phyloP scores from a whole-genome alignment of 1,140 invertebrate species.

The Microplitis mediator region DNA sequence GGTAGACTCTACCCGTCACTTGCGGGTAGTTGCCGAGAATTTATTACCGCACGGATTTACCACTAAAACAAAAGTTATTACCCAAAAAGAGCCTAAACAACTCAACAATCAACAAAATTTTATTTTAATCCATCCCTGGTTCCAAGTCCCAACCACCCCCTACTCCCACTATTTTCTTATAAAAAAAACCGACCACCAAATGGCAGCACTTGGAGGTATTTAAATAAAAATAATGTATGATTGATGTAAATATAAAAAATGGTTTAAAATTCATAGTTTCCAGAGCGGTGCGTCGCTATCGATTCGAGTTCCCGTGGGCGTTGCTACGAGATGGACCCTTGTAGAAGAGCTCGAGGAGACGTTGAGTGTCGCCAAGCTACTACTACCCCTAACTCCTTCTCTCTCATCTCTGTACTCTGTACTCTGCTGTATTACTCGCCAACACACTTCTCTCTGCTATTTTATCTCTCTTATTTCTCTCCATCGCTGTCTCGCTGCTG shows the following conservation, averaged over 20 bases:
- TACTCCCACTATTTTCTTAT: no score
- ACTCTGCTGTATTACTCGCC: constrained; percentile 25
- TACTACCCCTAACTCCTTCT: constrained; percentile 42
- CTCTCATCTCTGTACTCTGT: constrained; percentile 19
- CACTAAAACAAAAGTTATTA: background rate
- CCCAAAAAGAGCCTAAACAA: background rate
- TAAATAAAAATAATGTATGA: background rate
- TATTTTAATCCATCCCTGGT: no score
- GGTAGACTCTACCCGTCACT: background rate
- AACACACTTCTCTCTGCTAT: constrained; percentile 24
- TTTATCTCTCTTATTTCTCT: constrained; percentile 18
- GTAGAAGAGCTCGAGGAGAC: constrained; percentile 50
- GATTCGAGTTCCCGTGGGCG: constrained; percentile 63
- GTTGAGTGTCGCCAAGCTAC: constrained; percentile 62
- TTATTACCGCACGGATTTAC: constrained; percentile 17
- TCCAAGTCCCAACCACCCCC: no score
- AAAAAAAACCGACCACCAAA: no score
- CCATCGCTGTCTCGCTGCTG: constrained; percentile 17
- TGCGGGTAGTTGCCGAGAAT: constrained; percentile 18
- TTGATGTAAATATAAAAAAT: constrained; percentile 50
- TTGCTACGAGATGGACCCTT: constrained; percentile 65
- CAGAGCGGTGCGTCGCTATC: constrained; percentile 61
- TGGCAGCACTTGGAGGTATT: background rate
- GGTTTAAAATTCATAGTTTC: constrained; percentile 57
- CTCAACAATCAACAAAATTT: no score